Evolutionary conservation across 2,113 vertebrate species (phyloP), one percentile per base, ranked within the genome.

Genomic region (Lathamus discolor): DNA sequence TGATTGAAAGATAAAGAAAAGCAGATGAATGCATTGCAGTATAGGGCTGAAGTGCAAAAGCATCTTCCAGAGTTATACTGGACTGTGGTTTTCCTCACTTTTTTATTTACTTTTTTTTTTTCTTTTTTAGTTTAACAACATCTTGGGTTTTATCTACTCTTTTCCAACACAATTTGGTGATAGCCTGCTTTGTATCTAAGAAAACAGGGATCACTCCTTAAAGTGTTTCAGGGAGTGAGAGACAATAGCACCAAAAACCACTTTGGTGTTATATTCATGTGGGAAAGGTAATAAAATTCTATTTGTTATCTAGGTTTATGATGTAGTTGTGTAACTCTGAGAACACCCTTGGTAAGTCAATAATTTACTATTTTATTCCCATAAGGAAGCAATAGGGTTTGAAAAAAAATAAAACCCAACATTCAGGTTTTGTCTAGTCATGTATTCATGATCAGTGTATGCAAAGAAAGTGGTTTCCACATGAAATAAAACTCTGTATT

Each of bases 301-400:
- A 13, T 77, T 75, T 76, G n/a, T 76, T 92, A 78, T 69, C 55
- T 57, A n/a, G 61, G 39, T 90, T 96, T 90, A 86, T 81, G 61
- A 27, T 68, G 24, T 85, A n/a, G 85, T 95, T 90, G 39, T 90
- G 55, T 88, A 86, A 64, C 46, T 76, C 41, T 68, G 78, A 86
- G n/a, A 86, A 79, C 61, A 86, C 68, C 55, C 33, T 78, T 88
- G 28, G 15, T 46, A 72, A 88, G 88, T 95, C 68, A 96, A 78
- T 78, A 67, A 94, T 92, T 94, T 81, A 78, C 88, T 63, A 7
- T 59, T 80, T 90, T 83, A 93, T 90, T 86, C 43, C 48, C n/a
- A 44, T 51, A 22, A 83, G 55, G 92, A 94, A 95, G 61, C 46
- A 61, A 57, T 24, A 41, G 43, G 14, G 9, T 63, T 87, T 67